phyloP scores from a whole-genome alignment of 2,113 vertebrate genomes.

The Megalops atlanticus region DNA sequence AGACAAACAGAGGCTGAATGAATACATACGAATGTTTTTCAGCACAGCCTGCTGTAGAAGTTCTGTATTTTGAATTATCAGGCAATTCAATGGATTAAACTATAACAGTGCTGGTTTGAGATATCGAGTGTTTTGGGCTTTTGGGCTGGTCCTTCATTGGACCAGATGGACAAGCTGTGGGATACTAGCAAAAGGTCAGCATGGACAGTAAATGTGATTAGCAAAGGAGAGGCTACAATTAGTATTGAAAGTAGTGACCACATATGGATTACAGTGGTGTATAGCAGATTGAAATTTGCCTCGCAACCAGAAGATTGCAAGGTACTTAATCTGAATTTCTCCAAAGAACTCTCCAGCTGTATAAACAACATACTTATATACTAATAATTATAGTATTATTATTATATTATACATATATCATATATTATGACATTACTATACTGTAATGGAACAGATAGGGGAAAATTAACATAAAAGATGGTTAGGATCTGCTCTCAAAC shows the following conservation, averaged over 20 bases:
- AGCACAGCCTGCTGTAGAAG: not conserved
- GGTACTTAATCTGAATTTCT: not conserved
- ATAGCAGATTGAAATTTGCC: too few species aligned
- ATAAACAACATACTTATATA: too few species aligned
- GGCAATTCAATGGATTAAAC: not conserved
- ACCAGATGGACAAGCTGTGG: not conserved
- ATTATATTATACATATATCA: too few species aligned
- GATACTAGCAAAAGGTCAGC: not conserved
- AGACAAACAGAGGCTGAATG: not conserved
- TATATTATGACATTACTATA: too few species aligned
- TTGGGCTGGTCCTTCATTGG: too few species aligned
- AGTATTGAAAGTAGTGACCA: too few species aligned
- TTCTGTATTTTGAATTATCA: not conserved
- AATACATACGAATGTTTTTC: not conserved
- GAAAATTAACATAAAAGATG: too few species aligned
- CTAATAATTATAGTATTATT: too few species aligned
- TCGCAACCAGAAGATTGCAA: not conserved
- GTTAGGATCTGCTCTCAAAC: too few species aligned
- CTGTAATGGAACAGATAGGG: too few species aligned
- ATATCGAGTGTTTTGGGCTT: not conserved
- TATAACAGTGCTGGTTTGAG: not conserved
- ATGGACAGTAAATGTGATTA: not conserved
- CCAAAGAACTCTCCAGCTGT: too few species aligned
- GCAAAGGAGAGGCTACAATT: not conserved
- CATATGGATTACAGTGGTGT: too few species aligned